A percentile compares a stretch with the other conserved stretches of the same genome.
Evolutionary conservation across 1,140 invertebrate genomes (phyloP).

Genomic region (Eumaeus atala): DNA sequence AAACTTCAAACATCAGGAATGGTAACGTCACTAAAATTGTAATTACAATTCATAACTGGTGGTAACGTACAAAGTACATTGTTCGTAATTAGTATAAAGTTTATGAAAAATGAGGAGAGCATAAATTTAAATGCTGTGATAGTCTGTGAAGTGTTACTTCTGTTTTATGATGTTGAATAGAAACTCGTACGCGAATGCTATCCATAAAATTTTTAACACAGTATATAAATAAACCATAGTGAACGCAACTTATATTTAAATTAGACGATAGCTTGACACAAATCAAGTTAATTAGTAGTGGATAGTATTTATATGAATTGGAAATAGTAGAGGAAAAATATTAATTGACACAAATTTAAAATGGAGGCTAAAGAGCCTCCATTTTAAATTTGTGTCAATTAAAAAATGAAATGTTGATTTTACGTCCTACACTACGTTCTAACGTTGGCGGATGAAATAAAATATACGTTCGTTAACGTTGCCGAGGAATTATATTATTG

Average conservation of each 20-base stretch:
- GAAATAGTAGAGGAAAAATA: slow-evolving; percentile 32
- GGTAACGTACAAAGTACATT: too few relatives aligned
- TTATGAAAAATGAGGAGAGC: too few relatives aligned
- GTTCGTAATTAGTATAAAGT: too few relatives aligned
- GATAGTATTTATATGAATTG: slow-evolving; percentile 27
- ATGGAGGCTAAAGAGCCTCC: slow-evolving; percentile 29
- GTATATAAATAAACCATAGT: slow-evolving; percentile 1
- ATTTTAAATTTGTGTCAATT: too few relatives aligned
- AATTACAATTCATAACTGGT: too few relatives aligned
- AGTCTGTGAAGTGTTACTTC: too few relatives aligned
- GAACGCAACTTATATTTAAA: slow-evolving; percentile 1
- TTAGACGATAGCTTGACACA: slow-evolving; percentile 17
- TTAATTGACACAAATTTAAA: slow-evolving; percentile 52
- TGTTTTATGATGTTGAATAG: too few relatives aligned
- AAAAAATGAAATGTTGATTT: slow-evolving; percentile 61
- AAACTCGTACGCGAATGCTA: neutral
- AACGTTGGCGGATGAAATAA: slow-evolving; percentile 53
- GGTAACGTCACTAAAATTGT: too few relatives aligned
- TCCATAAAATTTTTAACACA: neutral
- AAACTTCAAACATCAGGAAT: too few relatives aligned
- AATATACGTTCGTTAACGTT: slow-evolving; percentile 63
- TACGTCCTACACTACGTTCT: slow-evolving; percentile 41
- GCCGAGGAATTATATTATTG: slow-evolving; percentile 55
- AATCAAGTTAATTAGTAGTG: slow-evolving; percentile 27
- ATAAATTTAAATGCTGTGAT: too few relatives aligned